Evolutionary conservation across 1,140 invertebrate species (phyloP).

Genomic region (Bombus waltoni): DNA sequence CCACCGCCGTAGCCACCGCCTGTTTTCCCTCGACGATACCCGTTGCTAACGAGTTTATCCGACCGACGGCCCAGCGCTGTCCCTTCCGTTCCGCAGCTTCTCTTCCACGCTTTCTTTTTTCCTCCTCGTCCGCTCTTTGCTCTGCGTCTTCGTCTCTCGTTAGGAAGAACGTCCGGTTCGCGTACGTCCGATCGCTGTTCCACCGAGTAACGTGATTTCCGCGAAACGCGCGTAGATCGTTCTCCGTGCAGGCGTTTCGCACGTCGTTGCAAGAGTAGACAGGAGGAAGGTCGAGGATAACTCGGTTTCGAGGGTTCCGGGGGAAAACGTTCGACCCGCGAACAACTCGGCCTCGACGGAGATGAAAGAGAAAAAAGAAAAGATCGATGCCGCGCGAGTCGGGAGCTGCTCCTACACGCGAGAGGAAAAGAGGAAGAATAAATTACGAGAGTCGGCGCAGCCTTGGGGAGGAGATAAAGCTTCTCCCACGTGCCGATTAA

Average conservation of each 20-base stretch:
- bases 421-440: slow-evolving; percentile 19
- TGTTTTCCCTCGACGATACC: slow-evolving; percentile 35
- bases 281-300: neutral
- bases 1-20: neutral
- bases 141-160: neutral
- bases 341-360: neutral
- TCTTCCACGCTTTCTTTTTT: neutral
- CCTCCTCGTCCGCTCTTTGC: neutral
- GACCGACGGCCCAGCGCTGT: neutral
- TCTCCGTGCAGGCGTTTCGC: neutral
- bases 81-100: neutral
- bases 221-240: neutral
- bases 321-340: neutral
- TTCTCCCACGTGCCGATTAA: slow-evolving; percentile 51
- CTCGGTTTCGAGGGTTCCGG: neutral
- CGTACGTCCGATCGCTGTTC: neutral
- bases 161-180: neutral
- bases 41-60: slow-evolving; percentile 38
- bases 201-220: slow-evolving; percentile 11
- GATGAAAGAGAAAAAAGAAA: neutral
- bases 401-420: neutral
- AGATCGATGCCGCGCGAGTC: slow-evolving; percentile 8
- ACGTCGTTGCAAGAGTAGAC: neutral
- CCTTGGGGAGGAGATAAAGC: slow-evolving; percentile 24
- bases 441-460: neutral